These are phyloP conservation scores for Phylloscopus collybita DNA, from an alignment of 2,797 vertebrate species.

Conservation along the genomic window DNA sequence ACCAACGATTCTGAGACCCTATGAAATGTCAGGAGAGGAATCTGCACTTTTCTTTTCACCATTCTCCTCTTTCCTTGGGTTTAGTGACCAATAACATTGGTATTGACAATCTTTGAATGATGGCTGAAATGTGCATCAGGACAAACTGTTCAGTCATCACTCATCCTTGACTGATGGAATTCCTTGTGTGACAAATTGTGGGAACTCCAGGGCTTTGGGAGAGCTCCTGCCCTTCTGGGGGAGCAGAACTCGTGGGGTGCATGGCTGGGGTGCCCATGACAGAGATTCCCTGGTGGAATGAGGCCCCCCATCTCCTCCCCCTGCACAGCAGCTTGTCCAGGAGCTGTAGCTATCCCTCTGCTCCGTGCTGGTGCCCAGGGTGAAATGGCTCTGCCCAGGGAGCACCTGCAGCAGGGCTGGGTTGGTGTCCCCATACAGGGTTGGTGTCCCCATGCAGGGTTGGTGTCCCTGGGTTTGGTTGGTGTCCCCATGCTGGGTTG, in stretches of 20 bases:
- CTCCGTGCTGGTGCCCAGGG: too few species aligned
- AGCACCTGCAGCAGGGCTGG: too few species aligned
- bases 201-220: not conserved
- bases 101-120: not conserved
- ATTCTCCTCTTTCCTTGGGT: not conserved
- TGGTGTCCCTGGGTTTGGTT: too few species aligned
- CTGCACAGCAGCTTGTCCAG: not conserved
- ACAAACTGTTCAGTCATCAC: not conserved
- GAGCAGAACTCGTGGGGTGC: rapidly evolving
- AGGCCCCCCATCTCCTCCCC: not conserved
- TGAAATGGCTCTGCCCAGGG: too few species aligned
- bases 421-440: too few species aligned
- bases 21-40: not conserved
- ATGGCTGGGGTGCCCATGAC: not conserved
- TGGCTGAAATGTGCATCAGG: not conserved
- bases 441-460: too few species aligned
- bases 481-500: too few species aligned
- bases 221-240: not conserved
- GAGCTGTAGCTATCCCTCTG: not conserved
- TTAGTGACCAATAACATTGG: not conserved
- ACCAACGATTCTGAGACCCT: not conserved
- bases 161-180: not conserved
- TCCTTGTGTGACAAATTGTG: too few species aligned
- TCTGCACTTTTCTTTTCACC: not conserved
- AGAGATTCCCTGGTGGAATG: rapidly evolving